phyloP scores from a whole-genome alignment of 2,113 vertebrate species.

The Neodontobutis hainanensis region DNA sequence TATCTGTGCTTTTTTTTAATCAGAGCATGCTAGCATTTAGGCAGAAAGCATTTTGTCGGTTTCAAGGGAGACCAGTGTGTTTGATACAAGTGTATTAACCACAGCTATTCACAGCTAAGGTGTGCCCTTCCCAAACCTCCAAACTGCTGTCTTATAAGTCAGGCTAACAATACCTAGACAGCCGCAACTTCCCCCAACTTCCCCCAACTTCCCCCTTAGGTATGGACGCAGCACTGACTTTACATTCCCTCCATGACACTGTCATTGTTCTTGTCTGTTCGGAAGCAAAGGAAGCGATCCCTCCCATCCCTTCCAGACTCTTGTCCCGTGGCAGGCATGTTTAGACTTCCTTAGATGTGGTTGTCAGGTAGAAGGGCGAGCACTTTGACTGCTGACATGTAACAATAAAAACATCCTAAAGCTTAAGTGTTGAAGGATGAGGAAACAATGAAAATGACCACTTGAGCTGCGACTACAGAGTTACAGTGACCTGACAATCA shows the following conservation, averaged over 20 bases:
- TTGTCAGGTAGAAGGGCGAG: slow-evolving; percentile 59
- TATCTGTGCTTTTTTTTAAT: too few species aligned
- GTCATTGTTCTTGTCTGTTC: slow-evolving; percentile 61
- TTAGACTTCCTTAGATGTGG: slow-evolving; percentile 41
- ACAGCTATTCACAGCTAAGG: slow-evolving; percentile 48
- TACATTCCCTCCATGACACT: slow-evolving; percentile 53
- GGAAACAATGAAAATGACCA: background rate
- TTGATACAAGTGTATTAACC: slow-evolving; percentile 23
- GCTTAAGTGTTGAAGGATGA: background rate
- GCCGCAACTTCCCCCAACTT: slow-evolving; percentile 18
- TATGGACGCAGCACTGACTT: slow-evolving; percentile 32
- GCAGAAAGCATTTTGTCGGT: background rate
- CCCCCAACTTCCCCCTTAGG: too few species aligned
- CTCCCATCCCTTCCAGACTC: slow-evolving; percentile 65
- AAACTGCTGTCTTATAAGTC: slow-evolving; percentile 51
- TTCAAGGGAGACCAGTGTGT: background rate
- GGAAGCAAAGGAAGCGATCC: slow-evolving; percentile 60
- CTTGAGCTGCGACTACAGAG: slow-evolving; percentile 31
- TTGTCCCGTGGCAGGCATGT: slow-evolving; percentile 53
- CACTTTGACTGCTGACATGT: slow-evolving; percentile 2
- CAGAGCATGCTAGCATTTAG: background rate
- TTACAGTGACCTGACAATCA: slow-evolving; percentile 22
- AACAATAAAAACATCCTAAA: background rate
- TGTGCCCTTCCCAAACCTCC: slow-evolving; percentile 39
- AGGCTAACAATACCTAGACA: slow-evolving; percentile 54